A percentile compares a stretch with the other conserved stretches of the same genome.
phyloP scores from a whole-genome alignment of 2,797 vertebrate species.

The Simalia tracyae region DNA sequence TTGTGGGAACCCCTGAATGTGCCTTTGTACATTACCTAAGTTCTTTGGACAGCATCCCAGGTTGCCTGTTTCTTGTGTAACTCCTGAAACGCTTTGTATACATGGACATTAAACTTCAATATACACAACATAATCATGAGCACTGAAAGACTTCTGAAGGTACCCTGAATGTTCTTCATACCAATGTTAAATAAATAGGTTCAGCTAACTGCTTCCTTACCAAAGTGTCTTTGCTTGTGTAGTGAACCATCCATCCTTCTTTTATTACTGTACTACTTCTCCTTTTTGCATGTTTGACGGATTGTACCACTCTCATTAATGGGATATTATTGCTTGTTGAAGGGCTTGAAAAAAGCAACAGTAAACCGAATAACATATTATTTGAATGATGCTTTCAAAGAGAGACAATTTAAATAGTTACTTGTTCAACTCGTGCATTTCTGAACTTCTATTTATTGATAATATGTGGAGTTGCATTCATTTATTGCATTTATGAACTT shows the following conservation, averaged over 20 bases:
- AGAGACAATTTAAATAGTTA: background rate
- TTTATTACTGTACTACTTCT: slow-evolving; percentile 94
- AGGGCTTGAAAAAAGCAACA: slow-evolving; percentile 79
- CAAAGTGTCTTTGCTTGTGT: slow-evolving; percentile 92
- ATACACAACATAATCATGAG: background rate
- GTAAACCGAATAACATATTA: slow-evolving; percentile 54
- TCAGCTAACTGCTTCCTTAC: slow-evolving; percentile 72
- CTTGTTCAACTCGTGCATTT: background rate
- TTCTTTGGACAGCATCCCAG: background rate
- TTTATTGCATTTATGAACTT: background rate
- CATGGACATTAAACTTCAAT: background rate
- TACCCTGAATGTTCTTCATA: background rate
- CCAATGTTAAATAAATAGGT: background rate
- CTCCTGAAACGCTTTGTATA: background rate
- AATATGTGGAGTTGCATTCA: background rate
- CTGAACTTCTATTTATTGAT: background rate
- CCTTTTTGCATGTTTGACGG: slow-evolving; percentile 95
- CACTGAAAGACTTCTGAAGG: background rate
- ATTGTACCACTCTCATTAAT: slow-evolving; percentile 95
- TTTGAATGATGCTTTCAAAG: slow-evolving; percentile 41
- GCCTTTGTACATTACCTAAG: background rate
- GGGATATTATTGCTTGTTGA: slow-evolving; percentile 99
- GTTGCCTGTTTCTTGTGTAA: background rate
- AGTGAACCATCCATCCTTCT: slow-evolving; percentile 98
- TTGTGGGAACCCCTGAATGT: background rate